Evolutionary conservation across 2,888 invertebrate species (phyloP).

Genomic region (Halictus quadricinctus): DNA sequence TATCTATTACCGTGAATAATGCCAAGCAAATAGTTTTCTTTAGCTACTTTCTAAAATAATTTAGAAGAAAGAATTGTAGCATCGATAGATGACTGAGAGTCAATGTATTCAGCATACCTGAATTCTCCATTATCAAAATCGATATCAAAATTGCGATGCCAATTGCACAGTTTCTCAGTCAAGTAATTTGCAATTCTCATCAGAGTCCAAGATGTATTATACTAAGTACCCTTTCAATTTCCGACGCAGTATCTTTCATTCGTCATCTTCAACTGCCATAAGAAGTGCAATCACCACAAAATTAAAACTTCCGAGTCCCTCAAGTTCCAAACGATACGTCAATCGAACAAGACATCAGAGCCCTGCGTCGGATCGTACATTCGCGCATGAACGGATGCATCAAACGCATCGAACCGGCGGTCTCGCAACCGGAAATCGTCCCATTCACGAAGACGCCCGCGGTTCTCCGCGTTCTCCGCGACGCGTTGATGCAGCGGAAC

Average conservation of each 20-base stretch:
- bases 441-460: conserved; percentile 19
- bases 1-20: neutral
- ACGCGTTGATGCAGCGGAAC: neutral
- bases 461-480: neutral
- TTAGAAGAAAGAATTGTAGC: neutral
- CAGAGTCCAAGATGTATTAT: too few relatives aligned
- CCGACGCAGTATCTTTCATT: neutral
- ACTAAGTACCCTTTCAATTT: too few relatives aligned
- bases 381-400: neutral
- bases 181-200: neutral
- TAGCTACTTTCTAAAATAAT: too few relatives aligned
- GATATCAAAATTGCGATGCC: neutral
- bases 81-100: too few relatives aligned
- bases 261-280: neutral
- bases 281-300: neutral
- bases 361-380: neutral
- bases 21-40: too few relatives aligned
- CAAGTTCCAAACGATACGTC: neutral
- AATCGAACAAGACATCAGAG: neutral
- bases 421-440: neutral
- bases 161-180: neutral
- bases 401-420: neutral
- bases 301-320: neutral
- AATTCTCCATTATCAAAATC: neutral
- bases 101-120: neutral